Evolutionary conservation across 2,888 invertebrate genomes (phyloP).

Genomic region (Athalia cordata): DNA sequence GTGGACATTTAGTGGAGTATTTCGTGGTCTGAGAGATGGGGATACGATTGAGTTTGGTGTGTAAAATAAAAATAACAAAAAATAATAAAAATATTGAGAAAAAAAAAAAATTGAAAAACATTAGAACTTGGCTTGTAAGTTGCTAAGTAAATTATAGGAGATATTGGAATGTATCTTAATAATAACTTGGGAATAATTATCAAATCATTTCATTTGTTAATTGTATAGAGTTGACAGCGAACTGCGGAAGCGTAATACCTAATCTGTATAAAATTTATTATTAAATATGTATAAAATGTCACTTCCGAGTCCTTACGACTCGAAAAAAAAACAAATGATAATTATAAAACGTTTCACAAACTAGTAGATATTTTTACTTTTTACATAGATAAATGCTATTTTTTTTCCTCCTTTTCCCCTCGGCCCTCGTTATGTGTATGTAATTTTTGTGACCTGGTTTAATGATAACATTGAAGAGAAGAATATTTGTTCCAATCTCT

Average conservation of each 20-base stretch:
- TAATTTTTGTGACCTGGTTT: constrained; percentile 67
- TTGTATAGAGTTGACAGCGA: background rate
- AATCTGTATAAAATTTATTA: constrained; percentile 41
- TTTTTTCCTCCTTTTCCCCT: background rate
- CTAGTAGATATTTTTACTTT: constrained; percentile 53
- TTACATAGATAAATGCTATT: constrained; percentile 15
- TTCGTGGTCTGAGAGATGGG: constrained; percentile 23
- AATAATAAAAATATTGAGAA: background rate
- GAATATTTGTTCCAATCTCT: constrained; percentile 59
- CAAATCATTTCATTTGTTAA: background rate
- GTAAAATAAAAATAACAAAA: constrained; percentile 12
- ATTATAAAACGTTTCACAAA: constrained; percentile 43
- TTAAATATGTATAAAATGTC: constrained; percentile 6
- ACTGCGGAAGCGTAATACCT: constrained; percentile 28
- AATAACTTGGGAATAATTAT: constrained; percentile 20
- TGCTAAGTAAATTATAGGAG: constrained; percentile 10
- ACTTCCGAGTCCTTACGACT: constrained; percentile 7
- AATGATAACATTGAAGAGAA: constrained; percentile 59
- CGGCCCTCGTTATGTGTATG: constrained; percentile 55
- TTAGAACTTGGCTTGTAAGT: constrained; percentile 26
- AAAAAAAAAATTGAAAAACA: background rate
- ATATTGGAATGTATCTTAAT: constrained; percentile 14
- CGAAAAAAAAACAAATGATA: constrained; percentile 34
- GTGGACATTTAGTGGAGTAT: background rate
- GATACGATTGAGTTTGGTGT: constrained; percentile 29